Conservation (phyloP, 1,140 invertebrate genomes). For the Aphidius gifuensis region DNA sequence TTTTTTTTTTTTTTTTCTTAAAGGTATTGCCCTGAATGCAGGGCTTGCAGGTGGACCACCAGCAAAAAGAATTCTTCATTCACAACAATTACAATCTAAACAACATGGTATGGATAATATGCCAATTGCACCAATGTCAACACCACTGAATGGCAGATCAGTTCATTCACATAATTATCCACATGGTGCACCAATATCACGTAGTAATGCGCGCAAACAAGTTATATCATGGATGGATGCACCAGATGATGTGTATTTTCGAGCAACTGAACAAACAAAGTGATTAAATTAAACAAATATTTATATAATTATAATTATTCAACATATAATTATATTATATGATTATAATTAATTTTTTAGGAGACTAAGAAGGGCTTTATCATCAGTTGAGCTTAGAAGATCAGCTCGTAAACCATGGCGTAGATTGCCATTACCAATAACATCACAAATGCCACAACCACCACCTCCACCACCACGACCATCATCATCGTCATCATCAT, state of each 20-base stretch:
- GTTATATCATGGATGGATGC: conserved; percentile 98
- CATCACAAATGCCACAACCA: conserved; percentile 43
- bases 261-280: conserved; percentile 86
- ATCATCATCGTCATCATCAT: conserved; percentile 81
- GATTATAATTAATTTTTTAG: conserved; percentile 55
- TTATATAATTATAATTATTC: conserved; percentile 4
- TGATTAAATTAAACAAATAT: conserved; percentile 54
- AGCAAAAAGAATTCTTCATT: conserved; percentile 67
- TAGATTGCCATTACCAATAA: conserved; percentile 56
- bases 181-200: conserved; percentile 55
- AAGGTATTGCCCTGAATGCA: conserved; percentile 46
- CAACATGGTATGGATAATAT: conserved; percentile 41
- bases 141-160: conserved; percentile 48
- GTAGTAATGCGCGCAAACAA: conserved; percentile 73
- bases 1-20: conserved; percentile 16
- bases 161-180: conserved; percentile 43
- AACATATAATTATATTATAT: not conserved
- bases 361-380: conserved; percentile 77
- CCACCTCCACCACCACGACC: conserved; percentile 30
- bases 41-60: conserved; percentile 64
- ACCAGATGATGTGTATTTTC: conserved; percentile 94
- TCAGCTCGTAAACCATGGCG: conserved; percentile 90
- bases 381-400: conserved; percentile 76
- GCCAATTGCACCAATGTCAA: conserved; percentile 41
- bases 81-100: conserved; percentile 47